Evolutionary conservation across 2,113 vertebrate genomes (phyloP), one percentile per base, ranked within the genome.

Genomic region (Ameiurus melas): DNA sequence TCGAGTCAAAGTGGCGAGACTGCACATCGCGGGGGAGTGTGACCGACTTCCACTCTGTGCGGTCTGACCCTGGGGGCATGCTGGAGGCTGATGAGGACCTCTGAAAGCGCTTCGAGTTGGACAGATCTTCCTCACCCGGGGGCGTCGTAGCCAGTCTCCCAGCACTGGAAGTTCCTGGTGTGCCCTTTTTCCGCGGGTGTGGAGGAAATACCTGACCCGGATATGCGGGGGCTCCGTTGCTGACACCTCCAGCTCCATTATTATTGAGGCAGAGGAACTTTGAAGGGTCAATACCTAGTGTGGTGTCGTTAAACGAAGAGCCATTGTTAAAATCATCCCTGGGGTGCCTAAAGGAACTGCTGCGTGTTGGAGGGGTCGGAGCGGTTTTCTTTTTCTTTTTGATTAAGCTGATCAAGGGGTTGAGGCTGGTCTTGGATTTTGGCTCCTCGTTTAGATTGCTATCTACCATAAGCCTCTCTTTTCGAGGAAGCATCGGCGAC

Each of bases 321-420:
- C 96, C 96, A 0, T 95, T 96, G 90, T 93, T 95, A 62, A 93
- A 66, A 0, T 96, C 94, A 25, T 96, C 96, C 89, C 93, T 92
- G n/a, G 86, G 90, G 20, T 95, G 98, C 55, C 97, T 94, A 94
- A 99, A 99, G 79, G 98, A 99, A 66, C 98, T 98, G 95, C 98
- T 99, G 86, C 98, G 96, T 85, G 97, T 99, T 0, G 98, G 98
- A 0, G 98, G 98, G 0, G 97, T 94, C 0, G 98, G 98, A 0
- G 98, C 98, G 0, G 96, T 98, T 88, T 97, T 99, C 91, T 98
- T 99, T 96, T 99, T 99, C 93, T 97, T 99, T 95, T 98, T 99
- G 91, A 99, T 99, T 87, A 97, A 96, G 88, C 96, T 97, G 89
- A 83, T 83, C 57, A 99, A 97, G 75, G 97, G 92, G 89, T 97